phyloP scores from a whole-genome alignment of 2,113 vertebrate species.

The Sisor rabdophorus region DNA sequence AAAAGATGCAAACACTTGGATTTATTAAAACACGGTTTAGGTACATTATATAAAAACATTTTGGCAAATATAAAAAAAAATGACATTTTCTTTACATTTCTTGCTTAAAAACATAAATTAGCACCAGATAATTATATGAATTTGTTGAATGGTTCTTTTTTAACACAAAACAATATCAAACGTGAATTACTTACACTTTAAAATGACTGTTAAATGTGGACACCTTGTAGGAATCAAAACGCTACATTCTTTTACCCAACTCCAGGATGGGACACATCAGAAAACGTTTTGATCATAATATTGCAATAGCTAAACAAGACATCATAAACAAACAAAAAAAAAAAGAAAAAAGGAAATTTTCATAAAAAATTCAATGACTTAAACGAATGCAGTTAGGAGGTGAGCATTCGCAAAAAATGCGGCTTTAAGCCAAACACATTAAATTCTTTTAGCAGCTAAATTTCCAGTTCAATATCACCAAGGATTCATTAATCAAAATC shows the following conservation, averaged over 20 bases:
- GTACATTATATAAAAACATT: constrained; percentile 59
- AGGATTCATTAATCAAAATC: constrained; percentile 39
- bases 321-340: constrained; percentile 56
- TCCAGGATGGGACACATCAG: constrained; percentile 64
- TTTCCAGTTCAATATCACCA: constrained; percentile 71
- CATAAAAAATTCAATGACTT: constrained; percentile 77
- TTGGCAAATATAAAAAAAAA: constrained; percentile 50
- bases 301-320: constrained; percentile 54
- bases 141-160: neutral
- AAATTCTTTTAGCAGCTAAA: constrained; percentile 81
- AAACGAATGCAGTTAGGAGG: constrained; percentile 73
- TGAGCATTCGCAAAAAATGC: constrained; percentile 45
- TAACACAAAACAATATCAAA: constrained; percentile 35
- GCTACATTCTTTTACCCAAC: constrained; percentile 61
- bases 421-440: constrained; percentile 55
- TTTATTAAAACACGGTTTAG: constrained; percentile 55
- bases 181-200: constrained; percentile 31
- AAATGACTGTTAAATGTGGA: constrained; percentile 8
- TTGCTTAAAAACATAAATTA: constrained; percentile 61
- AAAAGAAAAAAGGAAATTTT: neutral
- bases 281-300: constrained; percentile 61
- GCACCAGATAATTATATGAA: constrained; percentile 39
- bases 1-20: constrained; percentile 41
- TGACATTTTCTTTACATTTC: constrained; percentile 55
- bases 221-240: constrained; percentile 48